A percentile compares a stretch with the other conserved stretches of the same genome.
Evolutionary conservation across 2,888 invertebrate species (phyloP).

Genomic region (Cosmopolites sordidus): DNA sequence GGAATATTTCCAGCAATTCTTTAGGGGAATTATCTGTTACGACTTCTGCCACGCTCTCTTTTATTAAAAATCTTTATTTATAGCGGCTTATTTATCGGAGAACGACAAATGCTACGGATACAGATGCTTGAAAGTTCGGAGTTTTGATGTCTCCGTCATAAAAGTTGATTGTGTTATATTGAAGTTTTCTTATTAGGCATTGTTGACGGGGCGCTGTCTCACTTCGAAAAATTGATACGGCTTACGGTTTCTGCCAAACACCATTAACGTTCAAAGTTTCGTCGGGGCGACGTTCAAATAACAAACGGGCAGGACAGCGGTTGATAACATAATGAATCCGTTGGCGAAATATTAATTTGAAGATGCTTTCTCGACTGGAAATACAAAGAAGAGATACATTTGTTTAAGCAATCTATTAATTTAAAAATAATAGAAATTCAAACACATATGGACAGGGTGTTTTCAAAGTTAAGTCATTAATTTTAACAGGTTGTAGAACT

Average conservation of each 20-base stretch:
- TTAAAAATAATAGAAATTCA: too few relatives aligned
- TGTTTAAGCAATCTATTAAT: too few relatives aligned
- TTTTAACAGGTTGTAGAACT: too few relatives aligned
- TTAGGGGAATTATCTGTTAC: background rate
- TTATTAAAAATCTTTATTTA: slow-evolving; percentile 23
- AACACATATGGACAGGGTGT: too few relatives aligned
- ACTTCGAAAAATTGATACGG: slow-evolving; percentile 29
- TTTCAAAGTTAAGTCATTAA: too few relatives aligned
- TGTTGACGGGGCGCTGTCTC: slow-evolving; percentile 31
- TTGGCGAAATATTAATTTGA: background rate
- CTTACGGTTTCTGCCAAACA: slow-evolving; percentile 19
- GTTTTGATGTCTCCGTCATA: slow-evolving; percentile 47
- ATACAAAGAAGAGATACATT: too few relatives aligned
- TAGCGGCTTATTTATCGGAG: slow-evolving; percentile 15
- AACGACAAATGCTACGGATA: slow-evolving; percentile 21
- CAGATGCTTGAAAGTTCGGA: slow-evolving; percentile 36
- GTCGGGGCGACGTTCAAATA: slow-evolving; percentile 11
- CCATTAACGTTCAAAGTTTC: slow-evolving; percentile 25
- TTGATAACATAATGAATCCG: slow-evolving; percentile 16
- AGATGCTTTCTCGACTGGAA: too few relatives aligned
- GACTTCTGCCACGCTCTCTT: slow-evolving; percentile 2
- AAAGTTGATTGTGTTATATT: slow-evolving; percentile 47
- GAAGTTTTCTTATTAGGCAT: slow-evolving; percentile 45
- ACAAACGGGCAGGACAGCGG: slow-evolving; percentile 11
- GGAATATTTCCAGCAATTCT: background rate